These are phyloP conservation scores for Amphiprion percula DNA, from an alignment of 2,113 vertebrate species.

Conservation along the genomic window DNA sequence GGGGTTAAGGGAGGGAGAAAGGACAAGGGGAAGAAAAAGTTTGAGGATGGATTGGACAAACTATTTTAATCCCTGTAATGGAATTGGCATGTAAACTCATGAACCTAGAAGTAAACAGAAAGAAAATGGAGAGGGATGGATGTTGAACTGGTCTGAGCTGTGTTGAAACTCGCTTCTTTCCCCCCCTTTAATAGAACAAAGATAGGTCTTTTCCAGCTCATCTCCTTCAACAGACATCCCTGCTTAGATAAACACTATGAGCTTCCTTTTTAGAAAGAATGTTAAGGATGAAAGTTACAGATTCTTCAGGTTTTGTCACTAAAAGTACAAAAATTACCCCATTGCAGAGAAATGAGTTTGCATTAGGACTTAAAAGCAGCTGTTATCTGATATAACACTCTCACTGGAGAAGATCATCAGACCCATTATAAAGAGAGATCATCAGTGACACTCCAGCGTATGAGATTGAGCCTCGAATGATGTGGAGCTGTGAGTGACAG, in stretches of 20 bases:
- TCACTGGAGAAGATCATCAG: slow-evolving; percentile 46
- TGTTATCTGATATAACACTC: slow-evolving; percentile 56
- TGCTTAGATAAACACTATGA: slow-evolving; percentile 69
- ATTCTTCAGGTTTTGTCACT: slow-evolving; percentile 16
- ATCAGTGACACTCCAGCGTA: slow-evolving; percentile 68
- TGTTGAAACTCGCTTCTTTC: slow-evolving; percentile 70
- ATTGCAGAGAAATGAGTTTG: slow-evolving; percentile 22
- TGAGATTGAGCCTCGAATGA: slow-evolving; percentile 62
- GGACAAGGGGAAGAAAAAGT: slow-evolving; percentile 65
- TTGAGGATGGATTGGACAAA: slow-evolving; percentile 80
- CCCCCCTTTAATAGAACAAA: slow-evolving; percentile 58
- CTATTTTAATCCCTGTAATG: slow-evolving; percentile 87
- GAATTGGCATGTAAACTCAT: slow-evolving; percentile 85
- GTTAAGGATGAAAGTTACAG: slow-evolving; percentile 37
- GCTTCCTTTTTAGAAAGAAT: slow-evolving; percentile 51
- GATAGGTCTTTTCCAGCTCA: slow-evolving; percentile 64
- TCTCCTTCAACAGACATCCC: slow-evolving; percentile 56
- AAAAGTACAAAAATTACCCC: slow-evolving; percentile 6
- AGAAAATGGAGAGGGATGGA: slow-evolving; percentile 77
- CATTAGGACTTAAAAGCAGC: slow-evolving; percentile 45
- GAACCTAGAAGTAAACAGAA: slow-evolving; percentile 81
- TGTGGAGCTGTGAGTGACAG: slow-evolving; percentile 74
- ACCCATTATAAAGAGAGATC: slow-evolving; percentile 56
- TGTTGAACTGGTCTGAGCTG: slow-evolving; percentile 70
- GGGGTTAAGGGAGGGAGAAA: slow-evolving; percentile 68